Evolutionary conservation across 2,888 invertebrate species (phyloP).

Genomic region (Eupithecia insigniata): DNA sequence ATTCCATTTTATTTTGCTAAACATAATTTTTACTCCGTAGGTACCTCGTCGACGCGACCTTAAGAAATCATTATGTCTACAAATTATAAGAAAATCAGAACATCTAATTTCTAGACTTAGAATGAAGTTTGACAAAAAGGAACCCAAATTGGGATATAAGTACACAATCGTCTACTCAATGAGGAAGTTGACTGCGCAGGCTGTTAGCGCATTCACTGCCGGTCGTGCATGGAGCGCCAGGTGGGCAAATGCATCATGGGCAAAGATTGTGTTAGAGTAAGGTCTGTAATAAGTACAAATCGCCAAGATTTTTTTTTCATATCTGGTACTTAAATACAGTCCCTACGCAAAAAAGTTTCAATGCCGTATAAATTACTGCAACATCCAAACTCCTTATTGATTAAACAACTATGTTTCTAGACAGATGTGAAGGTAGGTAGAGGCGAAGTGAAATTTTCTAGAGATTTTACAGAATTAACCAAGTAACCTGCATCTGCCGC

Average conservation of each 20-base stretch:
- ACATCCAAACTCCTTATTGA: neutral
- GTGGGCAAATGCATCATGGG: neutral
- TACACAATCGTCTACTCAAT: neutral
- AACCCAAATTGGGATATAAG: neutral
- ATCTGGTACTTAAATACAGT: neutral
- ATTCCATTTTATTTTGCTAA: conserved; percentile 71
- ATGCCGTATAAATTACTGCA: neutral
- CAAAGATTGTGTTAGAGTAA: too few species aligned
- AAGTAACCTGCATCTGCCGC: neutral
- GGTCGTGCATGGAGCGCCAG: too few species aligned
- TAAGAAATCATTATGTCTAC: conserved; percentile 26
- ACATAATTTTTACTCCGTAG: conserved; percentile 68
- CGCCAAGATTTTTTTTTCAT: neutral
- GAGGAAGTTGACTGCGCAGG: neutral
- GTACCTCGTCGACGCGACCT: conserved; percentile 46
- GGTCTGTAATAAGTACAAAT: neutral
- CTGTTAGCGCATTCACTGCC: neutral
- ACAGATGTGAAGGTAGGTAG: neutral
- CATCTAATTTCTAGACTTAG: conserved; percentile 11
- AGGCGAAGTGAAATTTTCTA: neutral
- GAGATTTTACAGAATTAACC: neutral
- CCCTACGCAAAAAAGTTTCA: too few species aligned
- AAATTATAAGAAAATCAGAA: conserved; percentile 14
- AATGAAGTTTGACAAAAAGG: conserved; percentile 2
- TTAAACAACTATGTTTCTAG: neutral